A percentile compares a stretch with the other conserved stretches of the same genome.
phyloP scores from a whole-genome alignment of 2,113 vertebrate genomes.

The Phrynocephalus versicolor region DNA sequence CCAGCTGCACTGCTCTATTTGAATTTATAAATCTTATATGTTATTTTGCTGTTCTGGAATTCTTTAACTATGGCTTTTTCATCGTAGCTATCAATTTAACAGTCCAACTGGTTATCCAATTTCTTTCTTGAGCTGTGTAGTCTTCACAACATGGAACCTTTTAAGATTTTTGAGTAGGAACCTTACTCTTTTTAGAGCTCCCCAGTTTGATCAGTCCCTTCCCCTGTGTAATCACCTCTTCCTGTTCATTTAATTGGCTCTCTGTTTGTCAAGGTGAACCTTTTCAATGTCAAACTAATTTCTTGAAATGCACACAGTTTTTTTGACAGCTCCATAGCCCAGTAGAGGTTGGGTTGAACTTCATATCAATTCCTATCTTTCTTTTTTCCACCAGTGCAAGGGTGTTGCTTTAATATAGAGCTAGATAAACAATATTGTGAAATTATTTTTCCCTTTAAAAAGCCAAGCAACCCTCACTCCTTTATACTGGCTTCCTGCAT shows the following conservation, averaged over 20 bases:
- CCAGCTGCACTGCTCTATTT: not conserved
- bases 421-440: not conserved
- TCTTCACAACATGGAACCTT: not conserved
- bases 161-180: slow-evolving; percentile 32
- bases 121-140: not conserved
- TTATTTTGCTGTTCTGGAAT: not conserved
- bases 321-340: slow-evolving; percentile 18
- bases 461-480: not conserved
- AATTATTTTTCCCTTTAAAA: not conserved
- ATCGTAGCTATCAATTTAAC: slow-evolving; percentile 7
- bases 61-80: not conserved
- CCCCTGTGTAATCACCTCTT: slow-evolving; percentile 50
- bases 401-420: not conserved
- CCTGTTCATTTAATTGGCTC: slow-evolving; percentile 51
- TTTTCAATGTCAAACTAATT: slow-evolving; percentile 64
- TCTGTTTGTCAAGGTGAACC: slow-evolving; percentile 59
- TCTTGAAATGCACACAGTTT: slow-evolving; percentile 43
- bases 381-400: not conserved
- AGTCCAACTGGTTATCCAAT: not conserved
- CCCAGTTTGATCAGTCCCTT: slow-evolving; percentile 9
- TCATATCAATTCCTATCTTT: not conserved
- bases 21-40: not conserved
- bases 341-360: slow-evolving; percentile 26
- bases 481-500: not conserved
- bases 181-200: slow-evolving; percentile 60